Evolutionary conservation across 2,888 invertebrate genomes (phyloP), one percentile per base, ranked within the genome.

Genomic region (Morpho achilles): DNA sequence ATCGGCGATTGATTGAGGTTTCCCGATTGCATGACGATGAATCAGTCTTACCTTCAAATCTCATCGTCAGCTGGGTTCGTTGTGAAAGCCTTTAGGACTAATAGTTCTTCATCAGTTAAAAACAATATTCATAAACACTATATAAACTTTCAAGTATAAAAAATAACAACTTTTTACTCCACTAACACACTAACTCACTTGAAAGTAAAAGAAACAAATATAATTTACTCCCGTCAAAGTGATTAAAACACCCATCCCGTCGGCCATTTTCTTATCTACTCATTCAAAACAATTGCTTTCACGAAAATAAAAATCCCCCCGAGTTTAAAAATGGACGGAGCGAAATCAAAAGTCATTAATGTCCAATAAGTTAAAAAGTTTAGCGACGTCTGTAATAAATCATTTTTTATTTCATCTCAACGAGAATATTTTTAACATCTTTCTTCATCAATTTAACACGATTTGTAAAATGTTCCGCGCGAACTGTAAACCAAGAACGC

Each of bases 331-430:
- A 60, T 62, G 32, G 77, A 64, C 65, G 68, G 71, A 67, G 75
- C 79, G 79, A 87, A 87, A 88, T 90, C 89, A 88, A 82, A 87
- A 88, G 82, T 87, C 85, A 88, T 90, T 88, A 89, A 80, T 73
- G 83, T 90, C 82, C 83, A 87, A 87, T 89, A 87, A 87, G 86
- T 90, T 89, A 85, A 87, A 87, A 88, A 86, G 85, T 87, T 84
- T 82, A 80, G 76, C 78, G 81, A 76, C 77, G 74, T 73, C 71
- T 74, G 79, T 86, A 84, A 88, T 90, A 90, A 90, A 90, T 90
- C 89, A 90, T 87, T 87, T 85, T 87, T 83, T 85, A 84, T 87
- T 85, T 82, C 85, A 84, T 85, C 82, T 83, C 83, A 72, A 76
- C 78, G 80, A 78, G 81, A 83, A 84, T 84, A 84, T 86, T 61